Evolutionary conservation across 2,113 vertebrate species (phyloP).

Genomic region (Passer domesticus): DNA sequence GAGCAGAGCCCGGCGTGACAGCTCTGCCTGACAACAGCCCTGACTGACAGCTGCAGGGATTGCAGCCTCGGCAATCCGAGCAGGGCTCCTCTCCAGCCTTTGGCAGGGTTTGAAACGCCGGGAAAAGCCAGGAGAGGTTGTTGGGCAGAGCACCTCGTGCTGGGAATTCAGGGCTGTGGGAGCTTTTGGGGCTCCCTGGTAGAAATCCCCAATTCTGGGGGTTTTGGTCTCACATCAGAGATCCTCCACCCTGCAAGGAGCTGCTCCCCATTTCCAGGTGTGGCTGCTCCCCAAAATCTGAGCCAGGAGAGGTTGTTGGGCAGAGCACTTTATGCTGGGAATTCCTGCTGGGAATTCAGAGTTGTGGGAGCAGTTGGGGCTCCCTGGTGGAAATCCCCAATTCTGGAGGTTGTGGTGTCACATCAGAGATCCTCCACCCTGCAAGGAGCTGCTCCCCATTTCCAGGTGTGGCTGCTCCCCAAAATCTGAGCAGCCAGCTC

Average conservation of each 20-base stretch:
- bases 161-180: accelerated
- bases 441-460: background rate
- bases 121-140: background rate
- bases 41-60: background rate
- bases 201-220: background rate
- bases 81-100: background rate
- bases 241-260: background rate
- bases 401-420: accelerated
- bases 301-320: background rate
- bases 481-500: background rate
- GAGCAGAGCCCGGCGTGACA: constrained; percentile 30
- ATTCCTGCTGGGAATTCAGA: background rate
- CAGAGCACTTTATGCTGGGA: background rate
- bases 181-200: background rate
- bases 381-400: background rate
- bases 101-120: background rate
- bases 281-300: background rate
- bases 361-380: accelerated
- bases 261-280: background rate
- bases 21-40: background rate
- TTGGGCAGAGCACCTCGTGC: background rate
- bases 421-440: background rate
- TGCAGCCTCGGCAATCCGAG: background rate
- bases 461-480: background rate
- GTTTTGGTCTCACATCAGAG: accelerated